Base-by-base conservation (phyloP, 2,113 vertebrate genomes). In the Dendropsophus ebraccatus region DNA sequence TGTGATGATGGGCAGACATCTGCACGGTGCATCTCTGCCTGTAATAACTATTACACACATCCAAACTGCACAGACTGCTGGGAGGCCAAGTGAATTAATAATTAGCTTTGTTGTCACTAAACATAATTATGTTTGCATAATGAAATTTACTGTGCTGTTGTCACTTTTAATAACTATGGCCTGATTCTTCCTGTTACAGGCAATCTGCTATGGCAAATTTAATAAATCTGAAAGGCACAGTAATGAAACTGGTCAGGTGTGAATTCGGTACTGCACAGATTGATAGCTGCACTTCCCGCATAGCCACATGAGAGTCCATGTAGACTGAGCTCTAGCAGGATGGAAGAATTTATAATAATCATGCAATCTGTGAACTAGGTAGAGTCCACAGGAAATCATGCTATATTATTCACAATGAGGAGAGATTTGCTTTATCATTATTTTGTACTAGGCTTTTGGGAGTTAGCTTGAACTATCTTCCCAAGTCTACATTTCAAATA, bases 121-220 rank as follows among this genome's bases (percentile, higher is more conserved):
- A 81, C 78, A 81, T 87, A 87, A 87, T 87, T 87, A 81, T 87
- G 77, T 87, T 87, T 73, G 85, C 85, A 62, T 87, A 87, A 87
- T 87, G 85, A 81, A 87, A 87, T 87, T 87, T 73, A 74, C 78
- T 60, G 67, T 81, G 77, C 62, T 25, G 65, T 81, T 87, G 77
- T 87, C 85, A 74, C 85, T 49, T 81, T 87, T 87, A 87, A 81
- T 87, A 87, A 87, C 8, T 37, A 81, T 32, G 77, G 69, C 67
- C 78, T 50, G 54, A 74, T 81, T 87, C 69, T 74, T 81, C 45
- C 28, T 81, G 81, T 87, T 87, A 87, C 52, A 30, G 52, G 67
- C 78, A 87, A 87, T 87, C 78, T 87, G 85, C 67, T 81, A 60
- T 81, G 85, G 78, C 85, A 87, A 81, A 87, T 81, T 87, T 87